Evolutionary conservation across 2,797 vertebrate species (phyloP).

Genomic region (Anguilla anguilla): DNA sequence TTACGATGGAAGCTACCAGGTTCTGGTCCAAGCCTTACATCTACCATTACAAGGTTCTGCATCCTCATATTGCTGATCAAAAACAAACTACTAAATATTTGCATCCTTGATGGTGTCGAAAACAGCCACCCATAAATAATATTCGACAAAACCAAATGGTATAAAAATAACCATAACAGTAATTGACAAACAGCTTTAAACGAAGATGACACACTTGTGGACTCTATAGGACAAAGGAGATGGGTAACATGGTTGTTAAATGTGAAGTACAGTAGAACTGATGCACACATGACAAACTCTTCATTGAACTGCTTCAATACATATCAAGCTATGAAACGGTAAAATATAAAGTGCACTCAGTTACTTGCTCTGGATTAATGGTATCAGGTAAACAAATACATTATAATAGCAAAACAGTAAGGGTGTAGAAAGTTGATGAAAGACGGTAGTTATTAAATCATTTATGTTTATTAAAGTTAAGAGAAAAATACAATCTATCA

Average conservation of each 20-base stretch:
- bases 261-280: background rate
- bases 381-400: background rate
- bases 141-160: background rate
- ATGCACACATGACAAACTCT: background rate
- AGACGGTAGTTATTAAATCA: background rate
- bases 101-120: background rate
- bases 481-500: background rate
- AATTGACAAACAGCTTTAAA: background rate
- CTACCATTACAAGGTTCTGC: background rate
- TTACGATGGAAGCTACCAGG: background rate
- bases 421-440: background rate
- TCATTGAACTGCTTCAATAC: background rate
- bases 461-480: background rate
- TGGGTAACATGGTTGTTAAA: background rate
- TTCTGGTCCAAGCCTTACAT: background rate
- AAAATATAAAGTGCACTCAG: background rate
- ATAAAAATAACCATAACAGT: background rate
- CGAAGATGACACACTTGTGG: background rate
- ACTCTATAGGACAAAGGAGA: background rate
- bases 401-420: background rate
- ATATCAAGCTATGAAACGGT: background rate
- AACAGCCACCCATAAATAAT: background rate
- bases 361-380: background rate
- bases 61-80: background rate
- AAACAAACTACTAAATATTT: background rate